Conservation (phyloP, 2,113 vertebrate genomes). For the Brachypodius melanocephalos region DNA sequence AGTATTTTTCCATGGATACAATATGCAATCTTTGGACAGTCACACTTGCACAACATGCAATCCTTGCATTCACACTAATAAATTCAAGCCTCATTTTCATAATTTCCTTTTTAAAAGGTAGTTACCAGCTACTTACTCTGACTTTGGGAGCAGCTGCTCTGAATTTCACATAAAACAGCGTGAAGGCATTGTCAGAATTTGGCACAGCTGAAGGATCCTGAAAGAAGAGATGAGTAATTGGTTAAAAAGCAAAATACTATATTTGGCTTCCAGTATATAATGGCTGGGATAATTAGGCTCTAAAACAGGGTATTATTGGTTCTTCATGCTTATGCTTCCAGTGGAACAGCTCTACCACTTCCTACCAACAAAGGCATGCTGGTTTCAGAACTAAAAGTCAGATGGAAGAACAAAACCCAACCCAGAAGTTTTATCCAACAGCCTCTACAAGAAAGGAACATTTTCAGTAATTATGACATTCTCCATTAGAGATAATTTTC, state of each 20-base stretch:
- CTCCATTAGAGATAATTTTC: neutral
- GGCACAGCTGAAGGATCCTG: conserved; percentile 88
- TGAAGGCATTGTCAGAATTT: conserved; percentile 94
- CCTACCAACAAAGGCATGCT: neutral
- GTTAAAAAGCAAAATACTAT: neutral
- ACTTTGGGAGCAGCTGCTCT: conserved; percentile 96
- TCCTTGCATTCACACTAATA: neutral
- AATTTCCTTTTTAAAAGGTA: neutral
- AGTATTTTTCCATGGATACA: neutral
- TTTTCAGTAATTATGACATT: neutral
- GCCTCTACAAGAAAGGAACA: neutral
- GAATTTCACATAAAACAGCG: conserved; percentile 95
- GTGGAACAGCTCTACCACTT: neutral
- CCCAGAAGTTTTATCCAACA: neutral
- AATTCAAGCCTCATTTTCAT: neutral
- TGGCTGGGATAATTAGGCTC: neutral
- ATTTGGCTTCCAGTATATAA: neutral
- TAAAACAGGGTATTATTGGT: neutral
- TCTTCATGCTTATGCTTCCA: neutral
- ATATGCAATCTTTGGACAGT: neutral
- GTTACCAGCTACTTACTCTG: conserved; percentile 79
- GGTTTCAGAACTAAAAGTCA: neutral
- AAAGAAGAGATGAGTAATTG: conserved; percentile 38
- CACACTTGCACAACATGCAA: neutral
- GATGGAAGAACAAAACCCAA: neutral